Evolutionary conservation across 2,888 invertebrate species (phyloP).

Genomic region (Drosophila eohydei): DNA sequence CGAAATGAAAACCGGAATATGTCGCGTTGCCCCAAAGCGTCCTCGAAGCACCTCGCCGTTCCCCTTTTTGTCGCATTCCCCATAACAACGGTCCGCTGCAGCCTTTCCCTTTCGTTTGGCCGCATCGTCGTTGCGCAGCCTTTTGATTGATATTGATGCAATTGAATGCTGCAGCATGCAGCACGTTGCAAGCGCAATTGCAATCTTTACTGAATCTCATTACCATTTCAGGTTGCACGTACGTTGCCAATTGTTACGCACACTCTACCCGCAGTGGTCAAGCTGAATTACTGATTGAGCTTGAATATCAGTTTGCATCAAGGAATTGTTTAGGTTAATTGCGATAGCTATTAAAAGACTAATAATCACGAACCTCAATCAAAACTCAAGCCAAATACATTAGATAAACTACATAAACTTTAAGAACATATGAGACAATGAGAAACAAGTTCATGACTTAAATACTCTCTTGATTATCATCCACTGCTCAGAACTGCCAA

Average conservation of each 20-base stretch:
- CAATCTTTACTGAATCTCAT: constrained; percentile 34
- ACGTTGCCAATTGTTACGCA: constrained; percentile 31
- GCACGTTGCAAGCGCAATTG: constrained; percentile 26
- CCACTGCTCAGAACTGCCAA: neutral
- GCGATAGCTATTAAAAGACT: too few relatives aligned
- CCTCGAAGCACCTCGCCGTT: constrained; percentile 2
- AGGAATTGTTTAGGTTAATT: neutral
- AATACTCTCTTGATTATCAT: neutral
- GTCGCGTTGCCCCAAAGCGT: constrained; percentile 46
- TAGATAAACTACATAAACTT: too few relatives aligned
- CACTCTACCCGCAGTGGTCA: neutral
- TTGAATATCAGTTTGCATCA: neutral
- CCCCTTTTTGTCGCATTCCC: neutral
- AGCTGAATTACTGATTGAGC: constrained; percentile 1
- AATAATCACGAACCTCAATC: too few relatives aligned
- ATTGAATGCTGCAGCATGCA: constrained; percentile 32
- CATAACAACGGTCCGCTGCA: neutral
- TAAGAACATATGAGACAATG: too few relatives aligned
- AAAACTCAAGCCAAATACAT: too few relatives aligned
- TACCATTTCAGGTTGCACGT: constrained; percentile 38
- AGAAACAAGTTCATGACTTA: neutral
- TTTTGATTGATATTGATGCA: constrained; percentile 44
- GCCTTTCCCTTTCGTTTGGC: constrained; percentile 73
- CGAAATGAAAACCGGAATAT: constrained; percentile 71
- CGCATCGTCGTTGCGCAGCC: constrained; percentile 19